phyloP scores from a whole-genome alignment of 2,888 invertebrate species.

The Himalopsyche kuldschensis region DNA sequence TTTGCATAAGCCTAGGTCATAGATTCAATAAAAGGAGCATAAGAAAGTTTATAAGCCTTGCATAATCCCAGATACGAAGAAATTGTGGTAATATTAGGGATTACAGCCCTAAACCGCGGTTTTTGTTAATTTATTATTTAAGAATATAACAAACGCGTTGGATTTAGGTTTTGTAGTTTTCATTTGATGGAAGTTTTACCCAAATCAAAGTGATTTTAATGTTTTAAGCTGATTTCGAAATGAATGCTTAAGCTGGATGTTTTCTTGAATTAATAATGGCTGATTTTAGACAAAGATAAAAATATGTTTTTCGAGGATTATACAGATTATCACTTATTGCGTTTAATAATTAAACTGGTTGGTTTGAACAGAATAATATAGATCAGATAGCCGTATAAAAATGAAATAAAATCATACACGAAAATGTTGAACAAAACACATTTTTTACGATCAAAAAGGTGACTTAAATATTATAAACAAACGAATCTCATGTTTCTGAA shows the following conservation, averaged over 20 bases:
- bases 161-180: neutral
- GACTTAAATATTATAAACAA: too few relatives aligned
- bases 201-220: neutral
- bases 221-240: neutral
- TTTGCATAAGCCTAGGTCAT: conserved; percentile 8
- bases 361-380: too few relatives aligned
- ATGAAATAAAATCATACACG: too few relatives aligned
- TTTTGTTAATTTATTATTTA: neutral
- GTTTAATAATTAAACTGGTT: neutral
- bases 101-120: conserved; percentile 11
- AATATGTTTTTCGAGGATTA: neutral
- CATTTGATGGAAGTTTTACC: neutral
- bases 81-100: conserved; percentile 33
- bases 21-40: conserved; percentile 36
- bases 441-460: too few relatives aligned
- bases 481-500: too few relatives aligned
- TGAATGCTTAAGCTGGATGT: neutral
- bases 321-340: neutral
- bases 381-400: too few relatives aligned
- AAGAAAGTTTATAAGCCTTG: conserved; percentile 28
- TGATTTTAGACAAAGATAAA: neutral
- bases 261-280: neutral
- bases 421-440: too few relatives aligned
- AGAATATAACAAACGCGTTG: neutral
- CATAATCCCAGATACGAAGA: conserved; percentile 28